Percentiles rank a stretch among this genome's conserved stretches.
phyloP scores from a whole-genome alignment of 2,797 vertebrate species.

The Halcyon smyrnensis region DNA sequence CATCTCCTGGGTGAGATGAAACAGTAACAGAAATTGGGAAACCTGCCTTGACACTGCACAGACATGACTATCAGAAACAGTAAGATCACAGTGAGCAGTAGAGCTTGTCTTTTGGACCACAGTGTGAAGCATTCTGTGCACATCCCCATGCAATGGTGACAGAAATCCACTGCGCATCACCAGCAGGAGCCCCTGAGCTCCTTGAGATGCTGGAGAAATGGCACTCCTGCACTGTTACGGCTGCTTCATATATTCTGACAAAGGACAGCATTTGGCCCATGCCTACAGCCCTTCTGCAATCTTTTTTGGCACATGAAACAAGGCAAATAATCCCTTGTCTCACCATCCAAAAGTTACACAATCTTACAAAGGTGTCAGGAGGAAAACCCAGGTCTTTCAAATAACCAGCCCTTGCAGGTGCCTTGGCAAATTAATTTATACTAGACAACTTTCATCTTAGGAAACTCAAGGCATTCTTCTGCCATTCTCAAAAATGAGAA shows the following conservation, averaged over 20 bases:
- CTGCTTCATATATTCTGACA: not conserved
- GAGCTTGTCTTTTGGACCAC: not conserved
- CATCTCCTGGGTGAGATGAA: too few species aligned
- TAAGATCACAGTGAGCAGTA: not conserved
- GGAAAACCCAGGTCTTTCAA: not conserved
- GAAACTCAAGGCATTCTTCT: not conserved
- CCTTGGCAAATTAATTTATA: not conserved
- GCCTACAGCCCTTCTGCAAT: not conserved
- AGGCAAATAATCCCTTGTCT: not conserved
- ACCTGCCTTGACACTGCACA: not conserved
- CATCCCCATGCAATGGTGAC: not conserved
- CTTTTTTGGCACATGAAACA: not conserved
- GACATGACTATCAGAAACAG: not conserved
- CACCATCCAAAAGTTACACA: not conserved
- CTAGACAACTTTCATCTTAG: not conserved
- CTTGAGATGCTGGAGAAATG: not conserved
- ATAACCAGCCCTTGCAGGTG: rapidly evolving
- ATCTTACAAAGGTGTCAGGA: not conserved
- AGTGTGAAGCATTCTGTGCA: not conserved
- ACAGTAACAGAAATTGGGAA: not conserved
- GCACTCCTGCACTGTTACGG: not conserved
- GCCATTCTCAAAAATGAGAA: not conserved
- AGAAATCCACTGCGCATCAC: not conserved
- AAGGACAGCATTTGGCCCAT: not conserved
- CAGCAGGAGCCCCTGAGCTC: not conserved